Evolutionary conservation across 64 coral and sea anemone genomes (phyloP).

Genomic region (Stichodactyla helianthus): DNA sequence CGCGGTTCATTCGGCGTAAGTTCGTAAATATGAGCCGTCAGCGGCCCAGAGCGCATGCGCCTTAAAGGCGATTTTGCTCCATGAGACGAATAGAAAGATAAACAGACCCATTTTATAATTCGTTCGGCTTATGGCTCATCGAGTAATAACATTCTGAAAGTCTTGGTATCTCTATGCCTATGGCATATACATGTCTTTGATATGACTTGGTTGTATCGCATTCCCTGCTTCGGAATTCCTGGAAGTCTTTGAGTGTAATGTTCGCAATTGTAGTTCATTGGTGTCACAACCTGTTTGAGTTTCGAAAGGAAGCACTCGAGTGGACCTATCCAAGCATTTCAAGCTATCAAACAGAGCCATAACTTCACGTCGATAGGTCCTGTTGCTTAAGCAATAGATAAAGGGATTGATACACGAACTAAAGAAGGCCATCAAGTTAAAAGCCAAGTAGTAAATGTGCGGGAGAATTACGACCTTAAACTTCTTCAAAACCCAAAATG

Average conservation of each 20-base stretch:
- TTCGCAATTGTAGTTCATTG: neutral
- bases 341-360: neutral
- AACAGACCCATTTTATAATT: too few species aligned
- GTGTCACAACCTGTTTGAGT: neutral
- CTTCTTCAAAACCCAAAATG: constrained; percentile 22
- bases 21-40: too few species aligned
- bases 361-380: constrained; percentile 9
- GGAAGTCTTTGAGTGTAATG: neutral
- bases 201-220: neutral
- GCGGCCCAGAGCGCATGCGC: too few species aligned
- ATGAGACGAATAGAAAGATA: too few species aligned
- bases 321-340: neutral
- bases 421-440: constrained; percentile 7
- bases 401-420: constrained; percentile 32
- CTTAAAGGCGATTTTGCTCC: too few species aligned
- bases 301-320: neutral
- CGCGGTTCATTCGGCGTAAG: too few species aligned
- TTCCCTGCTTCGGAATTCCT: neutral
- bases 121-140: too few species aligned
- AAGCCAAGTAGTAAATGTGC: neutral
- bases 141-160: too few species aligned
- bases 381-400: constrained; percentile 25
- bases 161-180: neutral
- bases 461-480: constrained; percentile 26
- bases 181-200: neutral